Percentiles rank a stretch among this genome's conserved stretches.
These are phyloP conservation scores for Clunio marinus DNA, from an alignment of 2,888 invertebrate genomes.

Conservation along the genomic window DNA sequence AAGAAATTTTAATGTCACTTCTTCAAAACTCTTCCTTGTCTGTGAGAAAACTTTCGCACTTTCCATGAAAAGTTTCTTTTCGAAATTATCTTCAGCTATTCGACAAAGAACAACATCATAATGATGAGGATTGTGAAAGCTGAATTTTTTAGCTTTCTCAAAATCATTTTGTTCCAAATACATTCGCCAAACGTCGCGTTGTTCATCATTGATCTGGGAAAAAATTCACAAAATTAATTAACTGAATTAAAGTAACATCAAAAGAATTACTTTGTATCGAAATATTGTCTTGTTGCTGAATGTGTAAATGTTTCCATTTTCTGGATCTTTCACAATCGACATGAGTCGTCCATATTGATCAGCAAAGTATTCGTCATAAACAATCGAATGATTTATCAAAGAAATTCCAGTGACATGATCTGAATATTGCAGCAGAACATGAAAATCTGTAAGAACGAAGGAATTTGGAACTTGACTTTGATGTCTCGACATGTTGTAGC, in stretches of 20 bases:
- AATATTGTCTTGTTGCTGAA: slow-evolving; percentile 81
- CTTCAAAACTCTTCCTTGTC: slow-evolving; percentile 89
- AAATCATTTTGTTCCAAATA: slow-evolving; percentile 82
- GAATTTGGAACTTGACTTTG: slow-evolving; percentile 58
- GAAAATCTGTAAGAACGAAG: slow-evolving; percentile 85
- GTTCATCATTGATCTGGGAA: slow-evolving; percentile 60
- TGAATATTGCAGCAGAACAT: slow-evolving; percentile 75
- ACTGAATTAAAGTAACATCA: neutral
- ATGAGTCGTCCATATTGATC: slow-evolving; percentile 75
- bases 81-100: slow-evolving; percentile 83
- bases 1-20: slow-evolving; percentile 86
- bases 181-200: slow-evolving; percentile 82
- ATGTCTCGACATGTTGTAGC: slow-evolving; percentile 21
- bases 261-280: slow-evolving; percentile 70
- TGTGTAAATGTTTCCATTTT: slow-evolving; percentile 77
- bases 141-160: slow-evolving; percentile 80
- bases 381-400: slow-evolving; percentile 75
- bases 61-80: slow-evolving; percentile 68
- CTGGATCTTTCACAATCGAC: slow-evolving; percentile 74
- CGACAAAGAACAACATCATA: slow-evolving; percentile 79
- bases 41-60: slow-evolving; percentile 87
- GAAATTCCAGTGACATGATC: slow-evolving; percentile 82
- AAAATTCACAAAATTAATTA: neutral
- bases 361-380: slow-evolving; percentile 79
- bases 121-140: slow-evolving; percentile 72